Conservation (phyloP, 2,797 vertebrate genomes). For the Naso thynnoides region DNA sequence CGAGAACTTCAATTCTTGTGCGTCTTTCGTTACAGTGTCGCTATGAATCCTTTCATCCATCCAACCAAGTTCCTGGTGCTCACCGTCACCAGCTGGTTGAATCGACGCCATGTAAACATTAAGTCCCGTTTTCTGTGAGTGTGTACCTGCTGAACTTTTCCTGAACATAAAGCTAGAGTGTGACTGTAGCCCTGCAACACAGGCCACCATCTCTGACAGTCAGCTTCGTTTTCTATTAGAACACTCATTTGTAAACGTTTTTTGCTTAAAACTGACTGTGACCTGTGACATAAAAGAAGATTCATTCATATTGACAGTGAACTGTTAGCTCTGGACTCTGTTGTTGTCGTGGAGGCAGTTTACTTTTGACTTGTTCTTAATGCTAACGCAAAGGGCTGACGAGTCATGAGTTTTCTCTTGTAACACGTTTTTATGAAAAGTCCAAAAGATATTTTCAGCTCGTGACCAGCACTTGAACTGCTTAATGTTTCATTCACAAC, state of each 20-base stretch:
- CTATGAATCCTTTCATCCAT: constrained; percentile 10
- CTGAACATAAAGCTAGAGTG: neutral
- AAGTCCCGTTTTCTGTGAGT: constrained; percentile 1
- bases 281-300: neutral
- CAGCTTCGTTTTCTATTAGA: neutral
- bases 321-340: neutral
- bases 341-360: constrained; percentile 14
- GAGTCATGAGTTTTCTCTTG: constrained; percentile 7
- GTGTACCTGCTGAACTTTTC: neutral
- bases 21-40: neutral
- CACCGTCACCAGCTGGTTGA: neutral
- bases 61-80: constrained; percentile 1
- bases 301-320: neutral
- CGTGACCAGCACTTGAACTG: constrained; percentile 40
- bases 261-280: constrained; percentile 35
- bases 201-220: neutral
- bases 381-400: constrained; percentile 32
- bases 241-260: constrained; percentile 41
- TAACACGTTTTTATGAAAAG: constrained; percentile 16
- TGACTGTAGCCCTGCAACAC: neutral
- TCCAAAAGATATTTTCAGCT: constrained; percentile 20
- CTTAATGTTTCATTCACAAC: constrained; percentile 1
- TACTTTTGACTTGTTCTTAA: neutral
- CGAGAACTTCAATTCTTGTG: neutral
- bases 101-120: constrained; percentile 45